Evolutionary conservation across 2,113 vertebrate genomes (phyloP), one percentile per base, ranked within the genome.

Genomic region (Epinephelus fuscoguttatus): DNA sequence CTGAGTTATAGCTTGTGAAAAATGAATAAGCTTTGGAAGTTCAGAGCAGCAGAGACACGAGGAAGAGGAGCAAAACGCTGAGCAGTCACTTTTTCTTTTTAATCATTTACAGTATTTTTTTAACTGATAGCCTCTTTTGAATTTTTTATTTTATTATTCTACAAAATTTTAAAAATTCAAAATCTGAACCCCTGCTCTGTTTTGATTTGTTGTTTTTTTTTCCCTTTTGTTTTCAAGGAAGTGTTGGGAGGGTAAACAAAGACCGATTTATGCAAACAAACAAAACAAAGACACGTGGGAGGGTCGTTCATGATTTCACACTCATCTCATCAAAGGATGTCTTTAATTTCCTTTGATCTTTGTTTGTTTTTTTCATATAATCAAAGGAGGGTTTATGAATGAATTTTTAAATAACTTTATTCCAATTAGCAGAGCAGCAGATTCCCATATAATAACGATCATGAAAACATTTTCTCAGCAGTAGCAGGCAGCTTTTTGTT

Each of bases 311-410:
- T 70, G 45, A 40, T 81, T 78, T 69, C 55, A 64, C 52, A 8
- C 64, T 55, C 67, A 4, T 37, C 71, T 87, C 68, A 87, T 86
- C 67, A 86, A 57, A 84, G 75, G 49, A 42, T 30, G 40, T 30
- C 60, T 64, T 76, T 77, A 59, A 75, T 82, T 77, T 76, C 23
- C 78, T 86, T 75, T 80, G 45, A 84, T 73, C 11, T 7, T 18
- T 30, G 23, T 45, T 45, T 63, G 40, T 25, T 19, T 33, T 21
- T 55, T 55, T 45, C 8, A 40, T 64, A 33, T 61, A 33, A 59
- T 70, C 12, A 64, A 61, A 42, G 40, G 14, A 18, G 27, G 21
- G 69, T 23, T 77, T 2, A 21, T 45, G 49, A 15, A 63, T 37
- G 33, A 37, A 37, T 37, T 37, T 70, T 71, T 17, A 1, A 47